Base-by-base conservation (phyloP, 2,113 vertebrate genomes). In the Ceyx cyanopectus region DNA sequence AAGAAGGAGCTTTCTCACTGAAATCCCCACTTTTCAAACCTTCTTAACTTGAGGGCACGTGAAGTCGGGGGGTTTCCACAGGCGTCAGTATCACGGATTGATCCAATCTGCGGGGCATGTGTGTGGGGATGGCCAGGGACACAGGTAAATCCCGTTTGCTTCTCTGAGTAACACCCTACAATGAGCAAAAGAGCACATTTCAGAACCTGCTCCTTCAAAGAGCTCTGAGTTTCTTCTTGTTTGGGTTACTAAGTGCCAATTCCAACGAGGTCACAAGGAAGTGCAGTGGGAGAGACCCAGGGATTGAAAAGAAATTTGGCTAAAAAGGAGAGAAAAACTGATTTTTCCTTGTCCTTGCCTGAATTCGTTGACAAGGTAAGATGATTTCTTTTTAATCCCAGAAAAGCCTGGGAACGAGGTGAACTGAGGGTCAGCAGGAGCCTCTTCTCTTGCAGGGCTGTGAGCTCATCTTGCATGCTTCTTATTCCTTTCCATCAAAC, bases 31-130 rank as follows among this genome's bases (percentile, higher is more conserved):
- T 8, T 37, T 48, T 18, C 41, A 10, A 6, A 3, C 0, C 23
- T 23, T 67, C 80, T 72, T 7, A 1, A 10, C 6, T 21, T 7
- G 37, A 23, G 84, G 80, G 48, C 85, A 67, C 22, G 46, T 23
- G 56, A 60, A 66, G 72, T 12, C 1, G 37, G 87, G 78, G 8
- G 41, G 27, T 60, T 27, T 13, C 8, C 18, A 75, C 3, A 15
- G 45, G 26, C 26, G n/a, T 18, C 56, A 2, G 11, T 26, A 5
- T 27, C 3, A 5, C 0, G 51, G 63, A 7, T 5, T 2, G 10
- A 6, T 50, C n/a, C 26, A 54, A 48, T 24, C 75, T 48, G 68
- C 0, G 26, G n/a, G 7, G 5, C 12, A 69, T 46, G 69, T 5
- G 13, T 3, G 46, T 29, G 60, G 40, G 68, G 54, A 34, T 0